phyloP scores from a whole-genome alignment of 2,797 vertebrate genomes.

The Oceanodroma leucorhoa region DNA sequence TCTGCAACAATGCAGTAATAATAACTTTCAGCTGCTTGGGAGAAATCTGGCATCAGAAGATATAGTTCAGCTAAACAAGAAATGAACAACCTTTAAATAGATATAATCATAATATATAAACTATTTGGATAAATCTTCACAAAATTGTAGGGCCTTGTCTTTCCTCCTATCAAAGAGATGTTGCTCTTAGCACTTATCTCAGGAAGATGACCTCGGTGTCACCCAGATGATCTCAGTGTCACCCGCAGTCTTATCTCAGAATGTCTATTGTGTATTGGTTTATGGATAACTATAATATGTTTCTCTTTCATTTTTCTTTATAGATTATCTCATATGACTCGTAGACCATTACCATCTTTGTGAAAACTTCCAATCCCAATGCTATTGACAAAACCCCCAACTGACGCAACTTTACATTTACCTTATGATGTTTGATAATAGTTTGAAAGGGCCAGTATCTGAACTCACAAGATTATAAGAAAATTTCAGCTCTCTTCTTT shows the following conservation, averaged over 20 bases:
- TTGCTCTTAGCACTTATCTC: neutral
- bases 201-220: neutral
- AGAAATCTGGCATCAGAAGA: conserved; percentile 23
- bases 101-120: neutral
- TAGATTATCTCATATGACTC: neutral
- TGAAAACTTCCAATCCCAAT: neutral
- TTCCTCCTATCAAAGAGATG: neutral
- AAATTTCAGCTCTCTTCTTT: neutral
- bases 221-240: neutral
- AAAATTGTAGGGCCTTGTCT: neutral
- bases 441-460: neutral
- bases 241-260: neutral
- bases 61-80: neutral
- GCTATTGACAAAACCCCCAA: neutral
- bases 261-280: neutral
- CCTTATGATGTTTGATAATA: neutral
- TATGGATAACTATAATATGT: neutral
- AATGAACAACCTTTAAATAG: neutral
- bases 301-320: neutral
- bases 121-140: neutral
- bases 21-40: conserved; percentile 15
- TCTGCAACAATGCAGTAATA: neutral
- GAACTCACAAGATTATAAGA: neutral
- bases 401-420: neutral
- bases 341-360: neutral